These are phyloP conservation scores for Rhinoptilus africanus DNA, from an alignment of 2,113 vertebrate species.

Conservation along the genomic window DNA sequence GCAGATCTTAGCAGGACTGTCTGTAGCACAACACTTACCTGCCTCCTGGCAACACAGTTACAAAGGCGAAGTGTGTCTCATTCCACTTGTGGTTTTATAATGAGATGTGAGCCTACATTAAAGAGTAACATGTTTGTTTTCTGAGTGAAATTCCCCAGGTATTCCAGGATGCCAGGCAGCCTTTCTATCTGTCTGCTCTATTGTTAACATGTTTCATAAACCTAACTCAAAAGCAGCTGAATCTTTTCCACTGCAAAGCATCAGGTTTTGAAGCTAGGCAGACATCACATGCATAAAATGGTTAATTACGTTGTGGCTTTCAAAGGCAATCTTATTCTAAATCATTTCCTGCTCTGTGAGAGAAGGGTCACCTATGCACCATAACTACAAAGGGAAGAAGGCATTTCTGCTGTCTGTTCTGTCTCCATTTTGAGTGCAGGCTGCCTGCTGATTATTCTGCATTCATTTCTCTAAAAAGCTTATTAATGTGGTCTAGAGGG, in stretches of 20 bases:
- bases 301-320: constrained; percentile 49
- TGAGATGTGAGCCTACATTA: constrained; percentile 73
- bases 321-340: constrained; percentile 51
- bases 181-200: constrained; percentile 43
- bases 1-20: constrained; percentile 53
- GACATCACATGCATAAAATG: constrained; percentile 2
- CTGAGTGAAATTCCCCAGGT: constrained; percentile 74
- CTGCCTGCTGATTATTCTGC: constrained; percentile 76
- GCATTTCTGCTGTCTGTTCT: constrained; percentile 49
- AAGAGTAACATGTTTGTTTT: constrained; percentile 75
- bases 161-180: constrained; percentile 58
- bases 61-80: constrained; percentile 62
- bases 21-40: constrained; percentile 58
- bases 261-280: neutral
- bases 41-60: constrained; percentile 68
- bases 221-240: constrained; percentile 44
- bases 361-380: constrained; percentile 45
- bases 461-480: constrained; percentile 77
- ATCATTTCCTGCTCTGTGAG: constrained; percentile 19
- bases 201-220: constrained; percentile 68
- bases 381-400: constrained; percentile 52
- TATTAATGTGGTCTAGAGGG: constrained; percentile 84
- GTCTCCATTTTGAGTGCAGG: constrained; percentile 69
- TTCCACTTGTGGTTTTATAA: constrained; percentile 74
- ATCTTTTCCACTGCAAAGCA: neutral